A percentile compares a stretch with the other conserved stretches of the same genome.
These are phyloP conservation scores for Paragorgia papillata DNA, from an alignment of 92 coral and sea anemone genomes.

Conservation along the genomic window DNA sequence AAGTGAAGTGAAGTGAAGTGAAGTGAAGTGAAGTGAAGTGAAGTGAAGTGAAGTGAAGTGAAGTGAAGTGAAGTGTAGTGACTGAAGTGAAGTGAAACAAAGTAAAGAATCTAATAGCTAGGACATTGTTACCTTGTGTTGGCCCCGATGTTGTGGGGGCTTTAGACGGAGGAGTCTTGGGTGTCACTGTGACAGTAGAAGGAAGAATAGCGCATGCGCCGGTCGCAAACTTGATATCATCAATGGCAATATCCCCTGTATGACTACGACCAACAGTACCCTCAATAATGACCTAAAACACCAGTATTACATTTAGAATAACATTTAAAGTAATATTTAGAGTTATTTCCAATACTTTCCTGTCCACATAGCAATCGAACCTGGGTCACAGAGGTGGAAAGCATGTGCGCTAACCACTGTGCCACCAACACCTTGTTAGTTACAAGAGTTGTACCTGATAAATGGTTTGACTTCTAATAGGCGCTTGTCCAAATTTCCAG, in stretches of 20 bases:
- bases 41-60: too few species aligned
- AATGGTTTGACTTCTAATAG: constrained; percentile 71
- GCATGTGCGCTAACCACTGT: too few species aligned
- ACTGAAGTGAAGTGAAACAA: neutral
- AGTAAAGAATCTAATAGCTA: too few species aligned
- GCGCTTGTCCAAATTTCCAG: constrained; percentile 87
- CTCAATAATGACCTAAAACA: constrained; percentile 76
- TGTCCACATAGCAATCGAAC: too few species aligned
- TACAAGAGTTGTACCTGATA: too few species aligned
- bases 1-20: too few species aligned
- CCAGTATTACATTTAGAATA: neutral
- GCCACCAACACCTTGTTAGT: too few species aligned
- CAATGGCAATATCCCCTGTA: constrained; percentile 84
- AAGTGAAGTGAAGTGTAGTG: too few species aligned
- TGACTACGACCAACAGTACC: constrained; percentile 71
- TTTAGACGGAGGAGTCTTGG: constrained; percentile 61
- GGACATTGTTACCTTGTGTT: constrained; percentile 57
- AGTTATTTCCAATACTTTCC: too few species aligned
- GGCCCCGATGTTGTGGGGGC: constrained; percentile 57
- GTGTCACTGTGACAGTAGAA: constrained; percentile 69
- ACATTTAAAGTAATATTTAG: too few species aligned
- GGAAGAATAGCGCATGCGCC: constrained; percentile 87
- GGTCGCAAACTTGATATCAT: constrained; percentile 80
- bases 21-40: too few species aligned
- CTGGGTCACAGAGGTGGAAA: too few species aligned